Percentiles rank a stretch among this genome's conserved stretches.
Evolutionary conservation across 2,797 vertebrate genomes (phyloP).

Genomic region (Sebastes flavidus): DNA sequence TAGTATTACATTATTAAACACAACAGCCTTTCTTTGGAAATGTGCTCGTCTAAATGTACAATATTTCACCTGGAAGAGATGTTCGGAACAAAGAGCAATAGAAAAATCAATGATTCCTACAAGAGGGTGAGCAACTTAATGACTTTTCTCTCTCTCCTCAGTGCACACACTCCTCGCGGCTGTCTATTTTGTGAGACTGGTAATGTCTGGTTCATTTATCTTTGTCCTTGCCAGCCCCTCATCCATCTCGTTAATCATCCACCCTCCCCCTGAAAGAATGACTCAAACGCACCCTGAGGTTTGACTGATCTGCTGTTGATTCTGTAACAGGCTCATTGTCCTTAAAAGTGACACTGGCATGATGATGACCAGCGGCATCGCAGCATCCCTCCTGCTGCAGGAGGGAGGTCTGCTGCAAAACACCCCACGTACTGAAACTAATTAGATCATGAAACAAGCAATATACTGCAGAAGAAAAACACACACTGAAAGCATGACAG

Average conservation of each 20-base stretch:
- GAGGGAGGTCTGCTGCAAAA: conserved; percentile 10
- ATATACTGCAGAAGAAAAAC: neutral
- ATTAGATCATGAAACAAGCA: conserved; percentile 29
- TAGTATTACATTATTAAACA: neutral
- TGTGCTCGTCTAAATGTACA: neutral
- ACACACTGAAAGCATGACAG: neutral
- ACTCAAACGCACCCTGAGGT: conserved; percentile 38
- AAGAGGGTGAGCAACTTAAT: conserved; percentile 19
- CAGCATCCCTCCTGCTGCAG: conserved; percentile 14
- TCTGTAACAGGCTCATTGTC: conserved; percentile 38
- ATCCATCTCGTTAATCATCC: conserved; percentile 59
- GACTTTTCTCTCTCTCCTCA: neutral
- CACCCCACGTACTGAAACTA: conserved; percentile 8
- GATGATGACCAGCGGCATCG: conserved; percentile 30
- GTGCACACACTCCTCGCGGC: conserved; percentile 24
- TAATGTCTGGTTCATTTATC: conserved; percentile 48
- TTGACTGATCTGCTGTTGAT: conserved; percentile 55
- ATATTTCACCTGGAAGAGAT: neutral
- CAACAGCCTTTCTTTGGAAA: neutral
- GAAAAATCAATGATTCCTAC: conserved; percentile 36
- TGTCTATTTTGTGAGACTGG: conserved; percentile 33
- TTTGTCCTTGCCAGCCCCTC: conserved; percentile 40
- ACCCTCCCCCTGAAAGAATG: neutral
- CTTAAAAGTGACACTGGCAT: conserved; percentile 18
- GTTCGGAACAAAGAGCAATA: neutral